A percentile compares a stretch with the other conserved stretches of the same genome.
Evolutionary conservation across 2,113 vertebrate genomes (phyloP).

Genomic region (Reinhardtius hippoglossoides): DNA sequence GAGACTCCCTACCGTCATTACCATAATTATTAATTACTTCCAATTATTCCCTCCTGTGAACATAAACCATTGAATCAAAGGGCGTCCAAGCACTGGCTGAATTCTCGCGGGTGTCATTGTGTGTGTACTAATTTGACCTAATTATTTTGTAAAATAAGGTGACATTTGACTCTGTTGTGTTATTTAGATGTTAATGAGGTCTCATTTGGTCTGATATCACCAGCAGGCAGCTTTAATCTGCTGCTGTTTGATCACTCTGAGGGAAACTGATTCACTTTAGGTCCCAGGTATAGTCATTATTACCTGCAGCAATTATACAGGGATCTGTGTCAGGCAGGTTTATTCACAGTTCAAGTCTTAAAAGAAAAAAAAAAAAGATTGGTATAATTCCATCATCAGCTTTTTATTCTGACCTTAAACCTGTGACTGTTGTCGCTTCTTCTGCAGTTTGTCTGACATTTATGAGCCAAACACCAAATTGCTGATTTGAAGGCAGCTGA

Average conservation of each 20-base stretch:
- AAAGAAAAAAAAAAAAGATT: not conserved
- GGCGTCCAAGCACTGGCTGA: not conserved
- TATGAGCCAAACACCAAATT: too few species aligned
- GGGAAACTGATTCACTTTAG: conserved; percentile 5
- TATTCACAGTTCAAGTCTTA: not conserved
- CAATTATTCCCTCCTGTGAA: conserved; percentile 28
- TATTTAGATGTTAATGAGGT: conserved; percentile 42
- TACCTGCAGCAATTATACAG: not conserved
- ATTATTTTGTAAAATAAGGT: conserved; percentile 18
- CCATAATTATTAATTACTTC: conserved; percentile 36
- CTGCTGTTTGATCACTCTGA: conserved; percentile 19
- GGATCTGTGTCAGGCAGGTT: not conserved
- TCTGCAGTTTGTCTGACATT: not conserved
- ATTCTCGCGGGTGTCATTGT: conserved; percentile 27
- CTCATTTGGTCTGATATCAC: conserved; percentile 24
- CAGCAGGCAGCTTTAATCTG: conserved; percentile 32
- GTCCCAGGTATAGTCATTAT: conserved; percentile 1
- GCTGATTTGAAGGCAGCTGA: not conserved
- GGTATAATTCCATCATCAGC: not conserved
- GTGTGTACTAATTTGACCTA: conserved; percentile 32
- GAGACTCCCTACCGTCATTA: conserved; percentile 12
- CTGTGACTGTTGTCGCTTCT: not conserved
- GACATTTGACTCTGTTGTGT: conserved; percentile 19
- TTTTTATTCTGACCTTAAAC: conserved; percentile 9
- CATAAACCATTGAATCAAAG: conserved; percentile 36